These are phyloP conservation scores for Lepidostoma basale DNA, from an alignment of 1,140 invertebrate genomes.

Conservation along the genomic window DNA sequence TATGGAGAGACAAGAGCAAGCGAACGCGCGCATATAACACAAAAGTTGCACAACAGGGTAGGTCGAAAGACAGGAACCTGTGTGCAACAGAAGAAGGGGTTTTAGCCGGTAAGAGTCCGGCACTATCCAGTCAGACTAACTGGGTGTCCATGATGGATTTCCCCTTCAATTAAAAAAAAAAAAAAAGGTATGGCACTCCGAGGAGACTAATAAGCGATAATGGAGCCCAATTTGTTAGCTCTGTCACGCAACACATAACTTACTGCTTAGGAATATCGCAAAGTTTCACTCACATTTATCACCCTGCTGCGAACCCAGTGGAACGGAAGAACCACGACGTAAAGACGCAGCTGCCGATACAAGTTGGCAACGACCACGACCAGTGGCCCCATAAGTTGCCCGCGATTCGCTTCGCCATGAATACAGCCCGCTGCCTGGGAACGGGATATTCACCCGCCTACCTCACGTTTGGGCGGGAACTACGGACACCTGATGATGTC, in stretches of 20 bases:
- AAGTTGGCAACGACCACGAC: conserved; percentile 49
- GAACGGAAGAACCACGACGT: conserved; percentile 54
- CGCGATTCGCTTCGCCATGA: conserved; percentile 53
- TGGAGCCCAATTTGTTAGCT: conserved; percentile 50
- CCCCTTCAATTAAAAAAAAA: too few relatives aligned
- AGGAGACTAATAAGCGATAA: conserved; percentile 50
- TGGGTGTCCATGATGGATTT: too few relatives aligned
- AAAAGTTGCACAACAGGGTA: too few relatives aligned
- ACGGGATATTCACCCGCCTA: conserved; percentile 55
- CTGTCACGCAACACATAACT: conserved; percentile 49
- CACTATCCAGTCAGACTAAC: too few relatives aligned
- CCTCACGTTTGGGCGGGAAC: conserved; percentile 46
- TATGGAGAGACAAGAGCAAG: too few relatives aligned
- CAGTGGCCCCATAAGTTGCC: conserved; percentile 51
- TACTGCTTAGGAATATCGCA: conserved; percentile 49
- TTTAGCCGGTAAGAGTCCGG: too few relatives aligned
- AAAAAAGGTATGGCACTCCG: conserved; percentile 50
- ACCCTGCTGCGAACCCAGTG: conserved; percentile 52
- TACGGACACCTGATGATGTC: neutral
- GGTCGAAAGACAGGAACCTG: too few relatives aligned
- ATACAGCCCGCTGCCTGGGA: conserved; percentile 50
- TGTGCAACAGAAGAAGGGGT: too few relatives aligned
- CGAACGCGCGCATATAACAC: too few relatives aligned
- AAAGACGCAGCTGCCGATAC: conserved; percentile 51
- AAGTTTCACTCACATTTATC: conserved; percentile 49